Base-by-base conservation (phyloP, 2,797 vertebrate species). In the Pipistrellus nathusii region DNA sequence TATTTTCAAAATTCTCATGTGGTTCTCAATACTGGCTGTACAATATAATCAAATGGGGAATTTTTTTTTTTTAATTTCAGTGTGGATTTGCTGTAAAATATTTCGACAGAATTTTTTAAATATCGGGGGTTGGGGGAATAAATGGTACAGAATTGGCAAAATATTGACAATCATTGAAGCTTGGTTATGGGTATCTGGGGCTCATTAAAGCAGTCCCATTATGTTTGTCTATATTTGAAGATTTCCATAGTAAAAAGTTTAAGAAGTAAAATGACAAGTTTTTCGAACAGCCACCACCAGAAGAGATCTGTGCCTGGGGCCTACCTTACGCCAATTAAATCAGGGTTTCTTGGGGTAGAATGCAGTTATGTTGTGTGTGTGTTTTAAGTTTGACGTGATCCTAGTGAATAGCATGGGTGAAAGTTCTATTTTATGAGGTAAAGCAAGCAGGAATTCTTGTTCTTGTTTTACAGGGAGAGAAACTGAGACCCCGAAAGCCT, bases 31-130 rank as follows among this genome's bases (percentile, higher is more conserved):
- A 64, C 48, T 88, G 14, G 1, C 30, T 85, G 2, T 88, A 46
- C 9, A n/a, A 0, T 89, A 46, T 69, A 94, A 83, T 87, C 59
- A 94, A 21, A 51, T 48, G 44, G 44, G 75, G 17, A 46, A 27
- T 46, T 44, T 41, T 81, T n/a, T 91, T 87, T 38, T 76, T 76
- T 18, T 18, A 90, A 69, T 96, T 25, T 17, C 35, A 68, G 1
- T 38, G 14, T 88, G 25, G 30, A 53, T 82, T 93, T 91, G 25
- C 64, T 78, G 1, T 94, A 93, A 88, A 94, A 64, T 68, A 85
- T 23, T 78, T 68, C 38, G 87, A 14, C 72, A 23, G 44, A 85
- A 88, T n/a, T 55, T n/a, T 91, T 80, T 92, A 46, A 91, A 71
- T 84, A 25, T 73, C 72, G 15, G 11, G 17, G 6, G 13, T 1